These are phyloP conservation scores for Microcebus lehilahytsara DNA, from an alignment of 2,113 vertebrate genomes.

Conservation along the genomic window DNA sequence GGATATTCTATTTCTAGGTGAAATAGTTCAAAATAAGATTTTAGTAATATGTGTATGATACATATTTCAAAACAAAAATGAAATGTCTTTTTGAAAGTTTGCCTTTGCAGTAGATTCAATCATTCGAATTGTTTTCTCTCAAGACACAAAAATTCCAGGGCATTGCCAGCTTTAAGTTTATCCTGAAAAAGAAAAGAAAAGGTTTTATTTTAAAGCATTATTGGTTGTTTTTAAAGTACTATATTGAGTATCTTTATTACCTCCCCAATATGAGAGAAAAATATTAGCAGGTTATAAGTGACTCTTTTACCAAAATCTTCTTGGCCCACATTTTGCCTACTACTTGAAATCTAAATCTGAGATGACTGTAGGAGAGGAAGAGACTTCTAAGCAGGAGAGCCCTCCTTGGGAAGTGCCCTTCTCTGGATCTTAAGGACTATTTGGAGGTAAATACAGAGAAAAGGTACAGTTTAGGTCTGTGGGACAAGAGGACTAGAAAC, in stretches of 20 bases:
- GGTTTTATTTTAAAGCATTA: constrained; percentile 40
- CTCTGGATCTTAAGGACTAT: neutral
- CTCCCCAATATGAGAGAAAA: constrained; percentile 30
- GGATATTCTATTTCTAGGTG: constrained; percentile 42
- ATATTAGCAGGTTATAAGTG: constrained; percentile 12
- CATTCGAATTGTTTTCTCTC: constrained; percentile 90
- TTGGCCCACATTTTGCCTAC: neutral
- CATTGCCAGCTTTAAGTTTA: constrained; percentile 93
- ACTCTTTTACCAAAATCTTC: neutral
- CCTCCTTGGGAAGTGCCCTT: neutral
- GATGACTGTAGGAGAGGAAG: neutral
- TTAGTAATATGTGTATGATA: neutral
- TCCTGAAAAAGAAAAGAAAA: constrained; percentile 87
- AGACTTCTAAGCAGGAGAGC: neutral
- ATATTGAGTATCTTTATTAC: neutral
- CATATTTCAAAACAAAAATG: constrained; percentile 17
- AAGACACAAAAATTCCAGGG: constrained; percentile 93
- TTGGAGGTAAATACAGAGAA: constrained; percentile 3
- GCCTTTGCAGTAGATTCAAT: constrained; percentile 62
- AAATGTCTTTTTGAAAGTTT: neutral
- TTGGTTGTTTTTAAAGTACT: constrained; percentile 33
- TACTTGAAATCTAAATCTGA: constrained; percentile 40
- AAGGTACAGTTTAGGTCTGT: neutral
- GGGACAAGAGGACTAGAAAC: neutral
- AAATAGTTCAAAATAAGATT: constrained; percentile 41